A percentile compares a stretch with the other conserved stretches of the same genome.
phyloP scores from a whole-genome alignment of 2,113 vertebrate genomes.

The Cyrtonyx montezumae region DNA sequence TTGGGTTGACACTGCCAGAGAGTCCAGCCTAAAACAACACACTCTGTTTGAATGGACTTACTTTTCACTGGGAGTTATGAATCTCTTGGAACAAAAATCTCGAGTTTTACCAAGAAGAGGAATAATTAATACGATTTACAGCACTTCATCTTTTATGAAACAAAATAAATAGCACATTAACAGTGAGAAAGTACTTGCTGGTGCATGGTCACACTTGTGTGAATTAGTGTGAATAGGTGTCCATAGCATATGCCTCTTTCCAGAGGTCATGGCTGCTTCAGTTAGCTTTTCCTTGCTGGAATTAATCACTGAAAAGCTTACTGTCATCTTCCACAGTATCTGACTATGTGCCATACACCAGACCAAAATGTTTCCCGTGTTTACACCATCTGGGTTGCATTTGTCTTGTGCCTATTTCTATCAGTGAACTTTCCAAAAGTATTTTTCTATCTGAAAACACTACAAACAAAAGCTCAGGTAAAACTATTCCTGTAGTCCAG shows the following conservation, averaged over 20 bases:
- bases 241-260: fast-evolving
- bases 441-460: background rate
- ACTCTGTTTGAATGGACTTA: background rate
- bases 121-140: background rate
- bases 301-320: background rate
- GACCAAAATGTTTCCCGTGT: background rate
- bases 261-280: background rate
- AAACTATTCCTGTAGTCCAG: background rate
- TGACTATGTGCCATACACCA: background rate
- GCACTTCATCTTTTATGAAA: background rate
- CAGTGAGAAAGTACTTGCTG: background rate
- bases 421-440: background rate
- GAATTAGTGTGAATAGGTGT: no score
- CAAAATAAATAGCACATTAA: background rate
- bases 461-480: background rate
- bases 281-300: background rate
- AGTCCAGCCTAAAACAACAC: background rate
- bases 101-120: background rate
- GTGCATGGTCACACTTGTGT: background rate
- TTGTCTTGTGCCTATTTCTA: background rate
- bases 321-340: background rate
- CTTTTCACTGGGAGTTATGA: background rate
- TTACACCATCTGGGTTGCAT: background rate
- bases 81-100: background rate
- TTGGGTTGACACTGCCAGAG: background rate